Evolutionary conservation across 2,888 invertebrate species (phyloP), one percentile per base, ranked within the genome.

Genomic region (Euphydryas editha): DNA sequence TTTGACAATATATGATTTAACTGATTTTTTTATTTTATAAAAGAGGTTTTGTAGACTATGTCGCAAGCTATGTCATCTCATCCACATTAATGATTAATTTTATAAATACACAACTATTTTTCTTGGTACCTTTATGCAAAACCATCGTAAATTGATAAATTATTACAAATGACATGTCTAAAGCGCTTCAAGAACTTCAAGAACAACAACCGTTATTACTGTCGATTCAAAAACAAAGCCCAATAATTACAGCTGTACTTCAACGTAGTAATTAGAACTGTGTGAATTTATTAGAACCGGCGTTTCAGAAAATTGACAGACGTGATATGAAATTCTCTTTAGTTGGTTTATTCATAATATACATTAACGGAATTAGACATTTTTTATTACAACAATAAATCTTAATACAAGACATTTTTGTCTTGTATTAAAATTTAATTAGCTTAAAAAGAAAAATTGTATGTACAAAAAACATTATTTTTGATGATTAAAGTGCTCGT

Each of bases 201-300:
- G n/a, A n/a, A n/a, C n/a, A n/a, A n/a, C n/a, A 66, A 58, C 64
- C 13, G 46, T 60, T 55, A 69, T 71, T 71, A 72, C 46, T 44
- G 24, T 21, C 57, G 59, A 37, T 55, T 51, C 8, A 62, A 55
- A 61, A 49, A 68, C 62, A 67, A 65, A 58, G 49, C 51, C 68
- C 54, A 47, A 70, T 71, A 69, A 70, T 68, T 67, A 64, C 58
- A 61, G 49, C 44, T 42, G 51, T 66, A 61, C 63, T 59, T 64
- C 51, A 49, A 55, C 60, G 21, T 24, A 51, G 44, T 59, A 68
- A 73, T 68, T 73, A 71, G 47, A 59, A n/a, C 56, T 47, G 64
- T 66, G 63, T 70, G 59, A 73, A 74, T 66, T 70, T 70, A 65
- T 66, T 69, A 69, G 56, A 44, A 69, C 46, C 59, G 21, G 59